Percentiles rank a stretch among this genome's conserved stretches.
Conservation (phyloP, 2,888 invertebrate species). For the Blera fallax region DNA sequence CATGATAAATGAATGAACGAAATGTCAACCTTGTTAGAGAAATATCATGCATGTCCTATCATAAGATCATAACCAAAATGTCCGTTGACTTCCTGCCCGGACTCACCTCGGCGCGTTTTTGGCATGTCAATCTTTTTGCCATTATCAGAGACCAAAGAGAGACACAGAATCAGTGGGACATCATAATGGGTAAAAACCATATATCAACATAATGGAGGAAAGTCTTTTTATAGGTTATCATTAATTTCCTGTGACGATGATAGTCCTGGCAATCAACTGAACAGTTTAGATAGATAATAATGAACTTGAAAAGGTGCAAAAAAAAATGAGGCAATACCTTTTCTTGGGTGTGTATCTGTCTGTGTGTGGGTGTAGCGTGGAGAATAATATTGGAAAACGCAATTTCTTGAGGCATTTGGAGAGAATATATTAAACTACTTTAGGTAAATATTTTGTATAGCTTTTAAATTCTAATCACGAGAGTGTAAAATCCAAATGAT, state of each 20-base stretch:
- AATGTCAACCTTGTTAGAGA: constrained; percentile 60
- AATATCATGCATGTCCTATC: constrained; percentile 59
- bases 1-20: constrained; percentile 63
- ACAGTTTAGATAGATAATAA: constrained; percentile 55
- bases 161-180: constrained; percentile 31
- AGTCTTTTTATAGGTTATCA: constrained; percentile 56
- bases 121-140: constrained; percentile 61
- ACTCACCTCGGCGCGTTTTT: constrained; percentile 26
- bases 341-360: no score
- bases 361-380: neutral
- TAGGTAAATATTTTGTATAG: no score
- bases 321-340: neutral
- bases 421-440: no score
- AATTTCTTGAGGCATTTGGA: neutral
- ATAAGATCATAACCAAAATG: constrained; percentile 65
- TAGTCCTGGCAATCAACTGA: constrained; percentile 51
- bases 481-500: no score
- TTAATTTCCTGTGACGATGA: constrained; percentile 62
- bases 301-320: constrained; percentile 19
- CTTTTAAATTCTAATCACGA: no score
- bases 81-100: constrained; percentile 57
- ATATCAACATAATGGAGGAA: constrained; percentile 62
- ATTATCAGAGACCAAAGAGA: constrained; percentile 39
- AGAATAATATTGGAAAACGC: neutral
- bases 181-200: constrained; percentile 47